Conservation (phyloP, 2,888 invertebrate species). For the Trichopoda pennipes region DNA sequence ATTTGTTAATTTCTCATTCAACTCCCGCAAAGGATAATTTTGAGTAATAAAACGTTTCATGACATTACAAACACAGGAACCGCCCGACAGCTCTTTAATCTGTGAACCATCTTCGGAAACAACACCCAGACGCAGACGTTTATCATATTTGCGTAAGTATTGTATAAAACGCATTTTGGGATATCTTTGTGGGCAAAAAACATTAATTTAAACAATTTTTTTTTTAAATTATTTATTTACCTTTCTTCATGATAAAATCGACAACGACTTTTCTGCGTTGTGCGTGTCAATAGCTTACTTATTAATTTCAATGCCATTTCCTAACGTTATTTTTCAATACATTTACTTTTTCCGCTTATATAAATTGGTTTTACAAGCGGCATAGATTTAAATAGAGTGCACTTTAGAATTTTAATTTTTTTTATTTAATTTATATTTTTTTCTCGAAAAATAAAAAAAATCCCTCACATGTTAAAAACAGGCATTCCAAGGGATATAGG, state of each 20-base stretch:
- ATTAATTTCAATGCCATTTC: conserved; percentile 49
- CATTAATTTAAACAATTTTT: not conserved
- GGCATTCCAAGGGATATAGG: not conserved
- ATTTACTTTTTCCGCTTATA: not conserved
- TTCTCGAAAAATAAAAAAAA: not conserved
- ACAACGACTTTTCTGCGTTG: conserved; percentile 20
- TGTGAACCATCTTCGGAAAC: conserved; percentile 85
- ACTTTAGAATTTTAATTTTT: not conserved
- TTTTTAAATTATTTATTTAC: conserved; percentile 10
- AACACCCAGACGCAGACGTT: conserved; percentile 85
- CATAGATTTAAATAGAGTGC: not conserved
- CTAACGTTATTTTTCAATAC: not conserved
- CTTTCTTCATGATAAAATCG: conserved; percentile 22
- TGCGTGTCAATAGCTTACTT: conserved; percentile 10
- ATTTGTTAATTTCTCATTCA: conserved; percentile 73
- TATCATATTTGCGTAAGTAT: conserved; percentile 84
- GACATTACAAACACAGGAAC: conserved; percentile 79
- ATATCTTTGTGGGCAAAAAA: not conserved
- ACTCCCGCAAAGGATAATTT: conserved; percentile 76
- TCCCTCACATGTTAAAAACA: not conserved
- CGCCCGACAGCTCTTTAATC: conserved; percentile 83
- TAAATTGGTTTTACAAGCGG: not conserved
- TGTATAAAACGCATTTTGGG: conserved; percentile 86
- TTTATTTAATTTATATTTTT: not conserved
- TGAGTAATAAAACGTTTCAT: conserved; percentile 82